Evolutionary conservation across 1,140 invertebrate genomes (phyloP), one percentile per base, ranked within the genome.

Genomic region (Lutraria rhynchaena): DNA sequence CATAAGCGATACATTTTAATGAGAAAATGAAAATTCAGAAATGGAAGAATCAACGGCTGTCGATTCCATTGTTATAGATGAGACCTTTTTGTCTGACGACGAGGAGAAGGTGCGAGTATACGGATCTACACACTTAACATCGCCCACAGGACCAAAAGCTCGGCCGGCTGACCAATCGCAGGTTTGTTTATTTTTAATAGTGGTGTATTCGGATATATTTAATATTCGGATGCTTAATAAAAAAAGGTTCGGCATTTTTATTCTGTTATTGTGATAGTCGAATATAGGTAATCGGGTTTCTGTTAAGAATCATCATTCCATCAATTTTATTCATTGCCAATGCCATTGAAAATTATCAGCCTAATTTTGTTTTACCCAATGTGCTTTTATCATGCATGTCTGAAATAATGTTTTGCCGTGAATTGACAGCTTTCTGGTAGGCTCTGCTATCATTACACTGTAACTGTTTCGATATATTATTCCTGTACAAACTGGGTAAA

Each of bases 31-130:
- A 74, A 74, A 74, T 74, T 35, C 15, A 19, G 35, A 46, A 58
- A 74, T 74, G 71, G 71, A 74, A 19, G 24, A 60, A 33, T 27
- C 31, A 53, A 60, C 71, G 15, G 89, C 92, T 1, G 91, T 89
- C 71, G 84, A 83, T 84, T 82, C 87, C 82, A 84, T 81, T 58
- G 63, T 61, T 74, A 37, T 83, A 0, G 83, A 83, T n/a, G 83
- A 83, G n/a, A 58, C 60, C 27, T 69, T 74, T 31, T 49, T 65
- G n/a, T 80, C 81, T 15, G 83, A 85, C 44, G 83, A 85, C 31
- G 83, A 85, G 5, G 83, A 85, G 49, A 85, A 78, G 53, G 63
- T 85, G 22, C 44, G 63, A 29, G 61, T 83, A 22, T 85, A 85
- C 58, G 83, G 83, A 3, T 82, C 83, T 24, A 83, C 81, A 1